These are phyloP conservation scores for Siniperca chuatsi DNA, from an alignment of 2,113 vertebrate species.

Conservation along the genomic window DNA sequence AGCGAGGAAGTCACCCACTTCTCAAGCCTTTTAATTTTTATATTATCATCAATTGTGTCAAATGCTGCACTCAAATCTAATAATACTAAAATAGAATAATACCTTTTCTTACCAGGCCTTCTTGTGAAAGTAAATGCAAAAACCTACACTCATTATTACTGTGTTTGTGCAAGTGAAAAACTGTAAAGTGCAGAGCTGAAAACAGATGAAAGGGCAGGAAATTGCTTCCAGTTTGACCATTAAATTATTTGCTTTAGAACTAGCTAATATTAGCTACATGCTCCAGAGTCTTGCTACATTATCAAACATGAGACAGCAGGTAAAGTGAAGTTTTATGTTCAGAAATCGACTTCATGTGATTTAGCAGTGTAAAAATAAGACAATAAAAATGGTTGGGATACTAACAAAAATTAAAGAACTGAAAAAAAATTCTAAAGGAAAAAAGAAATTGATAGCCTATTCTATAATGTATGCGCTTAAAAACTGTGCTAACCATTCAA, in stretches of 20 bases:
- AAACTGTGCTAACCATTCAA: too few species aligned
- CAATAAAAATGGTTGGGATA: background rate
- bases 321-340: background rate
- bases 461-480: background rate
- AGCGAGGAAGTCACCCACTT: background rate
- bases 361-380: too few species aligned
- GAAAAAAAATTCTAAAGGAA: background rate
- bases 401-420: background rate
- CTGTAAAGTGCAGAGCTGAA: background rate
- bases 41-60: background rate
- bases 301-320: background rate
- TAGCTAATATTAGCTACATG: background rate
- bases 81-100: background rate
- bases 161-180: background rate
- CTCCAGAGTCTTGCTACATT: background rate
- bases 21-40: background rate
- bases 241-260: background rate
- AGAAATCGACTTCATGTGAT: background rate
- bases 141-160: background rate
- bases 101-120: background rate
- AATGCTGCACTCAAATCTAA: background rate
- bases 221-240: background rate
- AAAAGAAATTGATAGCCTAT: too few species aligned
- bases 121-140: background rate
- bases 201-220: background rate